Conservation (phyloP, 2,797 vertebrate species). For the Stomatorhinus walkeri region DNA sequence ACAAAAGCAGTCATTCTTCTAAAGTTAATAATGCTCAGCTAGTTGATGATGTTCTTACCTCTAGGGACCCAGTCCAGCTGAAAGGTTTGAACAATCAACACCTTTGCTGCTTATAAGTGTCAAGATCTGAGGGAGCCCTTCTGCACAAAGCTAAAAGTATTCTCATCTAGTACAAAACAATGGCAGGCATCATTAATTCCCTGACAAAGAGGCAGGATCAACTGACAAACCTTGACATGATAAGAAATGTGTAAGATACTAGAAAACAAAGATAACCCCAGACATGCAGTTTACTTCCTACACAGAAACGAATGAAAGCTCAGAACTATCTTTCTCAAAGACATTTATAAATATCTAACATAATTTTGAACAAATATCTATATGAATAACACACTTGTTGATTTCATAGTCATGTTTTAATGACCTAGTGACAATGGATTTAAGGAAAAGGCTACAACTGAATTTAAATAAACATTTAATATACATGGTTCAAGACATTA, state of each 20-base stretch:
- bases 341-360: not conserved
- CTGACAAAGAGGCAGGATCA: not conserved
- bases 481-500: not conserved
- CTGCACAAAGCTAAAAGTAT: not conserved
- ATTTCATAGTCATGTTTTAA: not conserved
- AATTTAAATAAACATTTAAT: not conserved
- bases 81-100: conserved; percentile 2
- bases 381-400: not conserved
- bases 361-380: not conserved
- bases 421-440: not conserved
- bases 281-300: not conserved
- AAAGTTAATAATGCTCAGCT: not conserved
- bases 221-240: not conserved
- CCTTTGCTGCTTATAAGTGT: not conserved
- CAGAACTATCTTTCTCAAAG: not conserved
- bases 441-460: not conserved
- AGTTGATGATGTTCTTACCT: not conserved
- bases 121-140: not conserved
- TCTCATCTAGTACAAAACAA: not conserved
- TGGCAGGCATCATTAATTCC: not conserved
- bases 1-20: not conserved
- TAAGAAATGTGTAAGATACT: not conserved
- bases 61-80: not conserved
- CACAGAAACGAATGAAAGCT: not conserved
- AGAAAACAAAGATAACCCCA: not conserved